phyloP scores from a whole-genome alignment of 2,113 vertebrate genomes.

The Talpa occidentalis region DNA sequence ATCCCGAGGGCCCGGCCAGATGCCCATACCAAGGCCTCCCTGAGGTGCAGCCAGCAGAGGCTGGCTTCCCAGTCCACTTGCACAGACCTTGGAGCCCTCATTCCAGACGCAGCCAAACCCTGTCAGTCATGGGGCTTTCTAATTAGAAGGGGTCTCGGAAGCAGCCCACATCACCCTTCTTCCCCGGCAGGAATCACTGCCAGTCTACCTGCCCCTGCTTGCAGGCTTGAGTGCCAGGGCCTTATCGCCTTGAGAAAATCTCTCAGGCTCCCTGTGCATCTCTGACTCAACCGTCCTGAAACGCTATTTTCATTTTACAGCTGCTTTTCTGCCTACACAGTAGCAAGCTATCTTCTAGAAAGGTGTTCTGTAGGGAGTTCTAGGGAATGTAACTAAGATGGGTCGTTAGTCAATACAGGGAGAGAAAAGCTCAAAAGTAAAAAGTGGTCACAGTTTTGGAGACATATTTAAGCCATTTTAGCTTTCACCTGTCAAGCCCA shows the following conservation, averaged over 20 bases:
- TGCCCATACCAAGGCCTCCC: not conserved
- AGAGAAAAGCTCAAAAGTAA: not conserved
- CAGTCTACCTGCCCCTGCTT: constrained; percentile 45
- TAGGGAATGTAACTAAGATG: not conserved
- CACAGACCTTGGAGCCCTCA: not conserved
- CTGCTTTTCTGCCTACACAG: not conserved
- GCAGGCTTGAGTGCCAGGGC: not conserved
- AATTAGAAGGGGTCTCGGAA: not conserved
- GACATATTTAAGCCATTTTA: not conserved
- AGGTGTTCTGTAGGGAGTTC: not conserved
- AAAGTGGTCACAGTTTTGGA: not conserved
- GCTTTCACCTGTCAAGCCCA: not conserved
- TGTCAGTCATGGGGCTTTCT: not conserved
- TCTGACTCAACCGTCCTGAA: constrained; percentile 63
- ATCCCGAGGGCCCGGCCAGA: not conserved
- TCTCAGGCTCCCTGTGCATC: not conserved
- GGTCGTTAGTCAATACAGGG: not conserved
- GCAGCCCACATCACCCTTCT: not conserved
- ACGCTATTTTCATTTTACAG: not conserved
- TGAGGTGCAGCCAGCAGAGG: not conserved
- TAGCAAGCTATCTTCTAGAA: not conserved
- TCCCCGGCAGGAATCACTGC: not conserved
- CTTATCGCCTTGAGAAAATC: constrained; percentile 69
- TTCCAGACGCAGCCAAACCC: not conserved
- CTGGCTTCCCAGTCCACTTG: not conserved